Conservation (phyloP, 2,797 vertebrate genomes). For the Pangasius krempfi region DNA sequence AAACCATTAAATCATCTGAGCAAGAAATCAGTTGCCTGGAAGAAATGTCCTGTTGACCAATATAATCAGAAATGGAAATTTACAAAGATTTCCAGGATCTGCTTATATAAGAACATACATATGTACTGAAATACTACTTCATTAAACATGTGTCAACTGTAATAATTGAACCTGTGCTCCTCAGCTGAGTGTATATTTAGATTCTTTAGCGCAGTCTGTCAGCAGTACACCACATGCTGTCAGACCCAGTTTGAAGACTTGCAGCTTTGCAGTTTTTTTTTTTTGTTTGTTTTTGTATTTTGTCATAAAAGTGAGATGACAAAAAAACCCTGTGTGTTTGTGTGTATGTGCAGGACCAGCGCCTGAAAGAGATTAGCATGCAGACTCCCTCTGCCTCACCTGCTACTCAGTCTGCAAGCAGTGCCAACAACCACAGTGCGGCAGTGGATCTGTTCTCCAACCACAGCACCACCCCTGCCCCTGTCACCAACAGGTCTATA, state of each 20-base stretch:
- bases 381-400: conserved; percentile 84
- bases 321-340: conserved; percentile 1
- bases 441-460: conserved; percentile 80
- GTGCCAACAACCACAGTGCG: conserved; percentile 79
- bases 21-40: neutral
- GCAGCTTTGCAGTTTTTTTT: neutral
- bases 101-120: neutral
- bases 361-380: conserved; percentile 83
- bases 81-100: neutral
- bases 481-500: conserved; percentile 83
- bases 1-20: neutral
- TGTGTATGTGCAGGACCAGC: conserved; percentile 79
- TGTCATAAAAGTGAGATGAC: neutral
- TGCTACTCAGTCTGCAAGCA: conserved; percentile 84
- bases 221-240: neutral
- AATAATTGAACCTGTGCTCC: neutral
- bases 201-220: neutral
- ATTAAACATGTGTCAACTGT: neutral
- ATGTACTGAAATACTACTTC: neutral
- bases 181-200: neutral
- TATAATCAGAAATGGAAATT: neutral
- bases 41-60: neutral
- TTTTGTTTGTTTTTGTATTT: neutral
- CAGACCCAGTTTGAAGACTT: neutral
- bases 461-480: conserved; percentile 68